These are phyloP conservation scores for Thera obeliscata DNA, from an alignment of 2,888 invertebrate genomes.

Conservation along the genomic window DNA sequence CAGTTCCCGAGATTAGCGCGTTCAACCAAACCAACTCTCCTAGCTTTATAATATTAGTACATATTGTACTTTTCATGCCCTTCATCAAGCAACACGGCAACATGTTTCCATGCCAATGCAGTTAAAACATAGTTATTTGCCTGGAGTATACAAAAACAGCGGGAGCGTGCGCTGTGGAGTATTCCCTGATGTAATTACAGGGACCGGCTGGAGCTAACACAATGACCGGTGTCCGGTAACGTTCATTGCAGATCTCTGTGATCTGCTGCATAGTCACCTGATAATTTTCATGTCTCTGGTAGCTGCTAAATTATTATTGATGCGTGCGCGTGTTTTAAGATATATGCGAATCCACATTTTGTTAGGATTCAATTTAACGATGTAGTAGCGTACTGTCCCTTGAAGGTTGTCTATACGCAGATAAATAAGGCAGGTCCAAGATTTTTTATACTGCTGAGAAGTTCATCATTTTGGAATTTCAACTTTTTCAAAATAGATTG, in stretches of 20 bases:
- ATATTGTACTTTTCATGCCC: no score
- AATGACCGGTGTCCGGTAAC: slow-evolving; percentile 72
- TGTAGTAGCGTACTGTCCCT: no score
- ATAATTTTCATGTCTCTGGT: slow-evolving; percentile 7
- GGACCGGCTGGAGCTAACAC: slow-evolving; percentile 72
- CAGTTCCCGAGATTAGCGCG: no score
- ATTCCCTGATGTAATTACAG: slow-evolving; percentile 82
- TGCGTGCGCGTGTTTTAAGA: not conserved
- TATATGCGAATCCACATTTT: no score
- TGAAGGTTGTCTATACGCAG: no score
- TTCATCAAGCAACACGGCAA: slow-evolving; percentile 8
- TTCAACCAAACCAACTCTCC: no score
- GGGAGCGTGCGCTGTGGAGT: slow-evolving; percentile 24
- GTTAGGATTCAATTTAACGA: no score
- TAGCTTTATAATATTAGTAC: no score
- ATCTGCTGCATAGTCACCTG: slow-evolving; percentile 12
- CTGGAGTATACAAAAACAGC: slow-evolving; percentile 24
- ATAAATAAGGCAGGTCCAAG: no score
- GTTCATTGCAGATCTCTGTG: slow-evolving; percentile 20
- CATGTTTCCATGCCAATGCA: slow-evolving; percentile 52
- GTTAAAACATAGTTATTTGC: slow-evolving; percentile 31
- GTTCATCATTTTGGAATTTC: no score
- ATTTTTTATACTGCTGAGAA: no score
- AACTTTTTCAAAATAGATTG: no score
- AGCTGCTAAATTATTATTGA: not conserved